Base-by-base conservation (phyloP, 2,888 invertebrate species). In the Ichneumon xanthorius region DNA sequence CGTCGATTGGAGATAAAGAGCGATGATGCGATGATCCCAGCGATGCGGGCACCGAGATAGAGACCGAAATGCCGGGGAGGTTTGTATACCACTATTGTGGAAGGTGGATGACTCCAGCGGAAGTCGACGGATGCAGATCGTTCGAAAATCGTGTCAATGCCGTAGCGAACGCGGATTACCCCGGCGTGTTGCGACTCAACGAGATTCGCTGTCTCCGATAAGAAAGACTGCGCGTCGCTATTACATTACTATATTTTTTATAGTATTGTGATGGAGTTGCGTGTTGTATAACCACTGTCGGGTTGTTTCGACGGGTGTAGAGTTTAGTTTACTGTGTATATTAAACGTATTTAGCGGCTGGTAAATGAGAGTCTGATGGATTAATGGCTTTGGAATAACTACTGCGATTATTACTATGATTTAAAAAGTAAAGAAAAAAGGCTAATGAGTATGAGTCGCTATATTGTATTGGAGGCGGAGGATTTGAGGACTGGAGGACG, bases 131-230 rank as follows among this genome's bases (percentile, higher is more conserved):
- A 86, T 87, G 87, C 87, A 88, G 85, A 89, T 86, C 83, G 87
- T 85, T 90, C 89, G 86, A 88, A 90, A 91, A 90, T 89, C 81
- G 88, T 90, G 91, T 91, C 91, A 91, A 90, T 91, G 91, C 91
- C 91, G 89, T 88, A 67, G 45, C n/a, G 67, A 72, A n/a, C 65
- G 61, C 71, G 61, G 45, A 68, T 63, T 70, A 61, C 55, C 65
- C 40, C 71, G 40, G 30, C 58, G 68, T 19, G 45, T 58, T 82
- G 85, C 85, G 82, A 85, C 58, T 80, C 75, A 45, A 71, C 53
- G 82, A 85, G 85, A 85, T 85, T 71, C 19, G 19, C 53, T 11
- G 48, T 58, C 22, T 16, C 71, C 22, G 85, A 85, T 85, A 85
- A 85, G 67, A 22, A 50, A 70, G 19, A 58, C 14, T 6, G 72